These are phyloP conservation scores for Amphipyra berbera DNA, from an alignment of 2,888 invertebrate species.

Conservation along the genomic window DNA sequence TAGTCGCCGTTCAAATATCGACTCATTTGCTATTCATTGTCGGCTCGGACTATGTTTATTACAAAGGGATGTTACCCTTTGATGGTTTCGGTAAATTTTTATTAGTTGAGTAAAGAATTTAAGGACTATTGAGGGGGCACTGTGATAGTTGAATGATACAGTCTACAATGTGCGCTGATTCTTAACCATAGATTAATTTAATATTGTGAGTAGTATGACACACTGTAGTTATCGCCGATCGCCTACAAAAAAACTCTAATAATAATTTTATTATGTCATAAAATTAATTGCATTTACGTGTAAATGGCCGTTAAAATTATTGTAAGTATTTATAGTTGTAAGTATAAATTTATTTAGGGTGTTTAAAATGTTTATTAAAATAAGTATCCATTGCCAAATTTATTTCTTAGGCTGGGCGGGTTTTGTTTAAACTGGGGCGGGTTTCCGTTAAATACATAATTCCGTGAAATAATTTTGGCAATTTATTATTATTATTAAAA, in stretches of 20 bases:
- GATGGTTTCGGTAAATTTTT: constrained; percentile 8
- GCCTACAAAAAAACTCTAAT: constrained; percentile 12
- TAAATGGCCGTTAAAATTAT: constrained; percentile 54
- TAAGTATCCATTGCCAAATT: constrained; percentile 68
- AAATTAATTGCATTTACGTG: constrained; percentile 41
- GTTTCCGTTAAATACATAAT: constrained; percentile 59
- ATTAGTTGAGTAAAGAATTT: background rate
- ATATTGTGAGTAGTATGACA: constrained; percentile 23
- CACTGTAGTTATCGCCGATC: constrained; percentile 19
- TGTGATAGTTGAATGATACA: background rate
- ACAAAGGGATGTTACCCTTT: background rate
- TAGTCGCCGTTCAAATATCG: background rate
- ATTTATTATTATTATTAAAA: constrained; percentile 59
- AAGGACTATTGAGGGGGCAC: background rate
- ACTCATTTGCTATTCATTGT: background rate
- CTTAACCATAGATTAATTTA: constrained; percentile 38
- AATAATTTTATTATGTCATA: constrained; percentile 25
- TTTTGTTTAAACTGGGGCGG: constrained; percentile 78
- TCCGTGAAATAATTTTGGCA: constrained; percentile 78
- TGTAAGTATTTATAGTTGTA: constrained; percentile 47
- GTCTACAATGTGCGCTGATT: constrained; percentile 35
- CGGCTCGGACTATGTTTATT: background rate
- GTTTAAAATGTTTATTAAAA: constrained; percentile 49
- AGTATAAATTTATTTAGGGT: constrained; percentile 36
- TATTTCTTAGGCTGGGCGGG: constrained; percentile 84